Conservation (phyloP, 2,797 vertebrate genomes). For the Pangasius mekongensis region DNA sequence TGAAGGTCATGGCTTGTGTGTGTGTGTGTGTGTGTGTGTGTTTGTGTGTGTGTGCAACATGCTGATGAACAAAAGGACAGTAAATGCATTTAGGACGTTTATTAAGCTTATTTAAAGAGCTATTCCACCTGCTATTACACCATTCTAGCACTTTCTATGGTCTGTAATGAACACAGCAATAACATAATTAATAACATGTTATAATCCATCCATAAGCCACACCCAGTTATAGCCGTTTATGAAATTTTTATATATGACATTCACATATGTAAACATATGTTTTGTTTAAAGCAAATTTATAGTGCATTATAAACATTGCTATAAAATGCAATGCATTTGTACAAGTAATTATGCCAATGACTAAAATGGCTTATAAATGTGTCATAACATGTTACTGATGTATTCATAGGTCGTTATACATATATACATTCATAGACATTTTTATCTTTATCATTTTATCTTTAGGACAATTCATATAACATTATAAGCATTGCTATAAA, state of each 20-base stretch:
- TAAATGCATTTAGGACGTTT: not conserved
- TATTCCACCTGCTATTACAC: not conserved
- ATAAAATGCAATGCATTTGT: not conserved
- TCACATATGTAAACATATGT: not conserved
- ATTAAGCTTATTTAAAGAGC: not conserved
- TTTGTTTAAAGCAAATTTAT: not conserved
- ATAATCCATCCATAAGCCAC: not conserved
- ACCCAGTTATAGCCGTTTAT: not conserved
- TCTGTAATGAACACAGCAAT: not conserved
- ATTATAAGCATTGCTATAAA: too few species aligned
- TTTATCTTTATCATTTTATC: too few species aligned
- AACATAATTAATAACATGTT: not conserved
- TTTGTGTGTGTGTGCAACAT: not conserved
- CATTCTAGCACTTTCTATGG: not conserved
- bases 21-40: constrained; percentile 9
- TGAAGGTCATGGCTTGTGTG: not conserved
- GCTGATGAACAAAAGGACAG: not conserved
- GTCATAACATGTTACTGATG: not conserved
- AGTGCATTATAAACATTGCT: not conserved
- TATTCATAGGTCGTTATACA: not conserved
- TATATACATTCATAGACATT: too few species aligned
- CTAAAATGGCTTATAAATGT: not conserved
- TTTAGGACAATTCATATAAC: too few species aligned
- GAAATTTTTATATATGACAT: not conserved
- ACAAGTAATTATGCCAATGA: too few species aligned